Evolutionary conservation across 2,888 invertebrate species (phyloP).

Genomic region (Drosophila mimetica): DNA sequence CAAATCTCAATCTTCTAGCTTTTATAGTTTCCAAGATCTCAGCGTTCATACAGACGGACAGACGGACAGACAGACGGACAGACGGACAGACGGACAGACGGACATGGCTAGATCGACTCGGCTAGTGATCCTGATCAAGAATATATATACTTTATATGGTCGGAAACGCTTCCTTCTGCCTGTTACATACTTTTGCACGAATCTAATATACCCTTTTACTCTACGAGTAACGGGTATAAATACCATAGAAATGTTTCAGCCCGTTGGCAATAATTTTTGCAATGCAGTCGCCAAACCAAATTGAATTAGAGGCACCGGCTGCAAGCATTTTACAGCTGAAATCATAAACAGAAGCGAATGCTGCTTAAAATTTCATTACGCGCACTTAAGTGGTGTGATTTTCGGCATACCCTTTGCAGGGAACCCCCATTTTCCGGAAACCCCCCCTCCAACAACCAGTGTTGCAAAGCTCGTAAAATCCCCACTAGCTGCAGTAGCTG

Average conservation of each 20-base stretch:
- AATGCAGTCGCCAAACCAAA: constrained; percentile 15
- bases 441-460: constrained; percentile 22
- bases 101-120: too few relatives aligned
- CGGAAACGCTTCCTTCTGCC: too few relatives aligned
- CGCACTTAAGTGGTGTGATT: constrained; percentile 68
- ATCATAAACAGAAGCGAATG: constrained; percentile 62
- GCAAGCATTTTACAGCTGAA: constrained; percentile 47
- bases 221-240: too few relatives aligned
- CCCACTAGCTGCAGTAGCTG: constrained; percentile 36
- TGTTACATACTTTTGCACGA: too few relatives aligned
- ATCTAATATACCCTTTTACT: too few relatives aligned
- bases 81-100: too few relatives aligned
- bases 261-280: constrained; percentile 3
- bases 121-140: too few relatives aligned
- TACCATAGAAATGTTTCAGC: not conserved
- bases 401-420: constrained; percentile 15
- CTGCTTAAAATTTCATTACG: constrained; percentile 74
- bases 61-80: too few relatives aligned
- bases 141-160: too few relatives aligned
- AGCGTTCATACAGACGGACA: too few relatives aligned
- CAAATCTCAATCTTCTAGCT: too few relatives aligned
- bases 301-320: constrained; percentile 32
- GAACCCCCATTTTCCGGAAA: not conserved
- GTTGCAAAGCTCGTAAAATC: constrained; percentile 63
- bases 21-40: too few relatives aligned